phyloP scores from a whole-genome alignment of 2,888 invertebrate genomes.

The Trachelus troglodyta region DNA sequence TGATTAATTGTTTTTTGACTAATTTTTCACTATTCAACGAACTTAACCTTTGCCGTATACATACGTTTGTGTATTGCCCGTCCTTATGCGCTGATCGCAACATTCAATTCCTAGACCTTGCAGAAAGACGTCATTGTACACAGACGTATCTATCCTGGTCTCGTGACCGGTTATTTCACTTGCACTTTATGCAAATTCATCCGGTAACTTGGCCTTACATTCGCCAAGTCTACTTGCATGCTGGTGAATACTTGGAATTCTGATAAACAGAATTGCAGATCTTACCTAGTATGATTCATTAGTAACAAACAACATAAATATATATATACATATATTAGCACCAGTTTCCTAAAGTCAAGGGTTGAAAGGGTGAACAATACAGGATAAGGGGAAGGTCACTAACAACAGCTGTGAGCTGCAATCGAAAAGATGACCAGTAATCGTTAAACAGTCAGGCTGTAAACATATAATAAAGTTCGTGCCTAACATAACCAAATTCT shows the following conservation, averaged over 20 bases:
- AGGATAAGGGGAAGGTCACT: no score
- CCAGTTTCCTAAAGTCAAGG: no score
- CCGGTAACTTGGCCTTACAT: neutral
- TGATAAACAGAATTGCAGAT: neutral
- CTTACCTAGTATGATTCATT: neutral
- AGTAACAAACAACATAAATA: neutral
- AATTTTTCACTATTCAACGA: neutral
- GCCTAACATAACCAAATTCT: no score
- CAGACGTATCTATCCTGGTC: neutral
- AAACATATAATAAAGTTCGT: no score
- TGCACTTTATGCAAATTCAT: neutral
- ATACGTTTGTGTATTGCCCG: neutral
- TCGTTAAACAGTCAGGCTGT: no score
- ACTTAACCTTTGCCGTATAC: neutral
- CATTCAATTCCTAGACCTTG: neutral
- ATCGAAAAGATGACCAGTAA: no score
- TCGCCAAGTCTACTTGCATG: neutral
- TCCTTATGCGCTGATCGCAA: neutral
- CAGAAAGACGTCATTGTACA: neutral
- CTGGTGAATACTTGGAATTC: neutral
- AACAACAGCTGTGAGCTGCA: no score
- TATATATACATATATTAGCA: neutral
- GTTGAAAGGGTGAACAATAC: no score
- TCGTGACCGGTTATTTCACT: neutral
- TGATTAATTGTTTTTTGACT: neutral